Evolutionary conservation across 2,113 vertebrate genomes (phyloP), one percentile per base, ranked within the genome.

Genomic region (Entelurus aequoreus): DNA sequence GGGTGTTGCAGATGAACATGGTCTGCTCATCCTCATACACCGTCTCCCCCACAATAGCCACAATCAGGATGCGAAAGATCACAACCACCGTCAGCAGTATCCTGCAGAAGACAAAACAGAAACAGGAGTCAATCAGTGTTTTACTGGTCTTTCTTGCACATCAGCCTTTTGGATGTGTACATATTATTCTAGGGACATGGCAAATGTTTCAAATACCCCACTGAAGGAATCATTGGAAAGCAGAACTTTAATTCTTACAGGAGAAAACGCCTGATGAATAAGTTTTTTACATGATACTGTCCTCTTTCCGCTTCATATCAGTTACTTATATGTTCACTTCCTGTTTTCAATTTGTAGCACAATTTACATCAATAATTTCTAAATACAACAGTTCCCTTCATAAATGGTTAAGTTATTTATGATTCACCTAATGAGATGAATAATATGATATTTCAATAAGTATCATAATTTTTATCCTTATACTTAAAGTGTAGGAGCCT

Each of bases 11-110:
- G 75, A 90, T 88, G 80, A 95, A 95, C 94, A 95, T 95, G 68
- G 92, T 85, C 85, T 95, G 94, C 78, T 95, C 93, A 2, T 95
- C 93, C 66, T 95, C 94, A 8, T 95, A 95, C 1, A 95, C 94
- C 0, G 93, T 95, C 88, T 95, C 94, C 0, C 94, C 94, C 0
- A 95, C 94, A 2, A 95, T 95, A 62, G 93, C 94, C 66, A 95
- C 94, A 1, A 95, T 94, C 4, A 95, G 84, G 80, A 95, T 95
- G 19, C 94, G 93, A 85, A 95, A 95, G 70, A 95, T 95, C 46
- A 95, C 94, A 63, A 95, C 94, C 36, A 95, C 94, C 0, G 94
- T 95, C 82, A 95, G 89, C 69, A 95, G 88, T 79, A 95, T 95
- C 88, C 94, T 95, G 58, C 1, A 55, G 56, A 63, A 69, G 62